phyloP scores from a whole-genome alignment of 2,797 vertebrate genomes.

The Furcifer pardalis region DNA sequence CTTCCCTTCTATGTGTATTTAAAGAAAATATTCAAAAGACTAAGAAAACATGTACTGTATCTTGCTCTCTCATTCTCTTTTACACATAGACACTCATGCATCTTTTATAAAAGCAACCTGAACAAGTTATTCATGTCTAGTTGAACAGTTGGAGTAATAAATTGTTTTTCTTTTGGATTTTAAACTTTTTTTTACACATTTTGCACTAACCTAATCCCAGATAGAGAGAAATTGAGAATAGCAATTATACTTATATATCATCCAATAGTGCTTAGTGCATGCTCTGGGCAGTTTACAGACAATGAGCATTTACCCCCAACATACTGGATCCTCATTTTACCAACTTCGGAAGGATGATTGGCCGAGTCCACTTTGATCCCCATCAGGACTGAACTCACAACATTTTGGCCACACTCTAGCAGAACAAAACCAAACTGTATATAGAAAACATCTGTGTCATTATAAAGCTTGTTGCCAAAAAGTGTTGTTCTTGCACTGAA shows the following conservation, averaged over 20 bases:
- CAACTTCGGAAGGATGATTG: too few relatives aligned
- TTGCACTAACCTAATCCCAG: not conserved
- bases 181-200: not conserved
- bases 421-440: not conserved
- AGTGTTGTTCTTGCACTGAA: not conserved
- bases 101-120: not conserved
- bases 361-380: too few relatives aligned
- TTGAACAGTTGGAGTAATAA: not conserved
- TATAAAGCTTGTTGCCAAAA: not conserved
- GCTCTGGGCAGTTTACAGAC: too few relatives aligned
- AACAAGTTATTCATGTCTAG: not conserved
- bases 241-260: too few relatives aligned
- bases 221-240: too few relatives aligned
- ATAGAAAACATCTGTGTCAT: not conserved
- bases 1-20: not conserved
- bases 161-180: not conserved
- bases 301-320: too few relatives aligned
- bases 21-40: conserved; percentile 5
- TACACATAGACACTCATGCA: not conserved
- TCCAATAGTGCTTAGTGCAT: too few relatives aligned
- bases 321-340: too few relatives aligned
- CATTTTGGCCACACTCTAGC: too few relatives aligned
- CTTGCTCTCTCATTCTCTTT: too few relatives aligned
- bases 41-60: not conserved
- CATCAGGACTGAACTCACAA: too few relatives aligned